A percentile compares a stretch with the other conserved stretches of the same genome.
These are phyloP conservation scores for Belonocnema kinseyi DNA, from an alignment of 1,140 invertebrate genomes.

Conservation along the genomic window DNA sequence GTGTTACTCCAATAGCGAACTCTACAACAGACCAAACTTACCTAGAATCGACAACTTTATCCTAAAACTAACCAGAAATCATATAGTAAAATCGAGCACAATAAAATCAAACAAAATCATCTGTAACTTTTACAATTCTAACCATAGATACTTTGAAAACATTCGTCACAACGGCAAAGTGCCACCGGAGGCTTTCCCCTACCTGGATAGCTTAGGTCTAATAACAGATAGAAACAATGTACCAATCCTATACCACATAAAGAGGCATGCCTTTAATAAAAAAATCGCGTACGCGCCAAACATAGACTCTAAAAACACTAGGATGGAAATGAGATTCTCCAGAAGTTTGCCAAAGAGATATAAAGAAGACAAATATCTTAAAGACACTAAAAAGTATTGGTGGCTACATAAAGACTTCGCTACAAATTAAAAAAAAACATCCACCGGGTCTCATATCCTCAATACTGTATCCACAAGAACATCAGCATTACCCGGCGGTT, in stretches of 20 bases:
- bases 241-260: no score
- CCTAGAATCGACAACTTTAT: not conserved
- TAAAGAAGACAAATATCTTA: no score
- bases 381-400: no score
- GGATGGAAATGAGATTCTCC: not conserved
- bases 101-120: not conserved
- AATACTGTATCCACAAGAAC: no score
- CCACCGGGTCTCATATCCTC: no score
- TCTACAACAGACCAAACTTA: slow-evolving; percentile 30
- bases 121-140: not conserved
- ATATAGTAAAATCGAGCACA: not conserved
- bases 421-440: no score
- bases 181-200: not conserved
- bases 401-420: no score
- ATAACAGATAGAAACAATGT: not conserved
- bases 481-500: no score
- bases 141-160: not conserved
- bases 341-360: no score
- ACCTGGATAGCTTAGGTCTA: not conserved
- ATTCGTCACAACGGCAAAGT: not conserved
- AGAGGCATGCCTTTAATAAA: no score
- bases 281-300: no score
- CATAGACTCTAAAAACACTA: not conserved
- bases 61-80: no score
- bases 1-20: not conserved